Conservation (phyloP, 2,113 vertebrate species). For the Rhinichthys klamathensis region DNA sequence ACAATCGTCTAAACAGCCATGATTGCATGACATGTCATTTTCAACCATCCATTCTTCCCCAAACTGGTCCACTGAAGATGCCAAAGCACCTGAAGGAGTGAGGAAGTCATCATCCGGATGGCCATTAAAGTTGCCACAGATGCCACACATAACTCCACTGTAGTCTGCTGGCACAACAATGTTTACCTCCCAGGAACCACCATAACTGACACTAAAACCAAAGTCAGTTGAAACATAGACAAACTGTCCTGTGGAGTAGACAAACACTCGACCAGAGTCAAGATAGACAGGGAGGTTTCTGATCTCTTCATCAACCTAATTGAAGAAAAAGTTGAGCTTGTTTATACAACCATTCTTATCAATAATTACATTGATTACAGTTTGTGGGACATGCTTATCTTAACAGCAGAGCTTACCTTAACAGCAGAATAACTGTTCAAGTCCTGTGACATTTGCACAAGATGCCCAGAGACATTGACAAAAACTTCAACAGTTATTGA, state of each 20-base stretch:
- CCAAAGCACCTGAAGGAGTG: constrained; percentile 53
- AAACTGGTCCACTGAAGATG: constrained; percentile 43
- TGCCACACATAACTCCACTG: constrained; percentile 62
- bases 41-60: constrained; percentile 62
- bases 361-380: neutral
- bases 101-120: constrained; percentile 63
- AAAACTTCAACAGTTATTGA: constrained; percentile 65
- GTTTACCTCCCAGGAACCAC: constrained; percentile 58
- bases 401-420: constrained; percentile 57
- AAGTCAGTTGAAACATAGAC: constrained; percentile 59
- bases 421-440: constrained; percentile 30
- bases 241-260: constrained; percentile 58
- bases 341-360: neutral
- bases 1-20: constrained; percentile 56
- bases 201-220: constrained; percentile 64
- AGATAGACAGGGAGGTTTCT: constrained; percentile 61
- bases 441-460: constrained; percentile 55
- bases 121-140: constrained; percentile 74
- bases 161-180: constrained; percentile 63
- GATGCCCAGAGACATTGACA: constrained; percentile 61
- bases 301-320: constrained; percentile 63
- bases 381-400: constrained; percentile 53
- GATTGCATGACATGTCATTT: constrained; percentile 53
- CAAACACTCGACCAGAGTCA: constrained; percentile 47
- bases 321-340: neutral